phyloP scores from a whole-genome alignment of 2,888 invertebrate species.

The Ophion obscuratus region DNA sequence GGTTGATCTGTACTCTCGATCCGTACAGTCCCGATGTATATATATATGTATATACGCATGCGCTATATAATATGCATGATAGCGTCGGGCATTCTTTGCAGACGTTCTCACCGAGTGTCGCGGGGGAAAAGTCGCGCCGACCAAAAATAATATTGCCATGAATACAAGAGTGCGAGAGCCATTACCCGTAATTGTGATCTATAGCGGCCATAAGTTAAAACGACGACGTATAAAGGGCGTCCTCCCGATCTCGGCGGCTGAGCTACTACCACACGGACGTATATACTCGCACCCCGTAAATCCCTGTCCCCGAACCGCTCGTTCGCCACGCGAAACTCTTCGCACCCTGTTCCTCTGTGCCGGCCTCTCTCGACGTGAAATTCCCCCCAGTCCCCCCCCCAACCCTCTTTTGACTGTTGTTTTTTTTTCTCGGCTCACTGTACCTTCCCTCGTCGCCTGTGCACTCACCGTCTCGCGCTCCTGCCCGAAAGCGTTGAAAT shows the following conservation, averaged over 20 bases:
- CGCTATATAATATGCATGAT: constrained; percentile 19
- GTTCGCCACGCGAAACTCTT: constrained; percentile 61
- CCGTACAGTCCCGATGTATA: constrained; percentile 3
- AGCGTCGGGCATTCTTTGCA: constrained; percentile 41
- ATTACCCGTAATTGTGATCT: constrained; percentile 83
- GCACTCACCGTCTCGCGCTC: constrained; percentile 54
- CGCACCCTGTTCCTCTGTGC: constrained; percentile 58
- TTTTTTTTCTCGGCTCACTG: constrained; percentile 28
- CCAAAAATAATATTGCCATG: constrained; percentile 82
- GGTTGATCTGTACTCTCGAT: constrained; percentile 1
- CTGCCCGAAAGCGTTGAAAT: constrained; percentile 71
- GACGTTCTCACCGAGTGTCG: constrained; percentile 27
- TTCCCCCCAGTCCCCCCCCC: constrained; percentile 47
- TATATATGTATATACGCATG: constrained; percentile 45
- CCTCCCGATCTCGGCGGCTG: constrained; percentile 59
- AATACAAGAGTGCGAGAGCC: constrained; percentile 80
- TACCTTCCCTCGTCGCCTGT: constrained; percentile 46
- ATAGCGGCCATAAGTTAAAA: constrained; percentile 81
- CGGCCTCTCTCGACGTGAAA: constrained; percentile 60
- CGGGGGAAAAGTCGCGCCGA: constrained; percentile 67
- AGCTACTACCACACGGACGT: constrained; percentile 5
- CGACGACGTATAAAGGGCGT: constrained; percentile 81
- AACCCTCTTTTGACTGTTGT: constrained; percentile 56
- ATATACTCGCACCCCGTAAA: constrained; percentile 75
- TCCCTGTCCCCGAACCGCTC: constrained; percentile 73